Base-by-base conservation (phyloP, 1,140 invertebrate genomes). In the Colletes latitarsis region DNA sequence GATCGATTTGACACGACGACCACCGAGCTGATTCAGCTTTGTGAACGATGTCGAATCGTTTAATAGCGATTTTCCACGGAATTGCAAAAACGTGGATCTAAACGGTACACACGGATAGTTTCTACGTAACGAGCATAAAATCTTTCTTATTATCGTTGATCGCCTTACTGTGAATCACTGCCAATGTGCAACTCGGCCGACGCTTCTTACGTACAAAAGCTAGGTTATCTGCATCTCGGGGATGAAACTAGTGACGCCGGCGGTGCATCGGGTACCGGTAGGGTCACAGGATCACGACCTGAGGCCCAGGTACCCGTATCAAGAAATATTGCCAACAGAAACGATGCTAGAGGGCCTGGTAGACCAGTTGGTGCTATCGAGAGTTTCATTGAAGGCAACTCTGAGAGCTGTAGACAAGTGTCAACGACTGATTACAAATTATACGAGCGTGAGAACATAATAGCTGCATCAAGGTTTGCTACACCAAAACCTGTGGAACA, bases 391-490 rank as follows among this genome's bases (percentile, higher is more conserved):
- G 92, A 93, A 39, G 90, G 93, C 14, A 91, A 92, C 5, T 78
- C 88, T 49, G 82, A 88, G 0, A 81, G 77, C 19, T 66, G 78
- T 64, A 88, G 77, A 39, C 81, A 75, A 17, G 49, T 83, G 21
- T 72, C 84, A 3, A n/a, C 85, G 10, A 57, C 75, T 30, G 95
- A 96, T 73, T 96, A 95, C 82, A 95, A 95, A 77, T 90, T 95
- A 17, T 96, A 96, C 76, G 95, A 96, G 80, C 93, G 95, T 60
- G 94, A 94, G 43, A 95, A 95, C 80, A 93, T 96, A 41, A 95
- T 97, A 86, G 95, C 96, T 46, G 95, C 96, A 30, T 96, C 96
- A 1, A 96, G 96, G 87, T 97, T 96, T 91, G 95, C 96, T 6
- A 96, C 96, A 14, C 96, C 96, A 15, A 97, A 96, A 88, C 94